Conservation (phyloP, 2,797 vertebrate species). For the Phalloptychus januarius region DNA sequence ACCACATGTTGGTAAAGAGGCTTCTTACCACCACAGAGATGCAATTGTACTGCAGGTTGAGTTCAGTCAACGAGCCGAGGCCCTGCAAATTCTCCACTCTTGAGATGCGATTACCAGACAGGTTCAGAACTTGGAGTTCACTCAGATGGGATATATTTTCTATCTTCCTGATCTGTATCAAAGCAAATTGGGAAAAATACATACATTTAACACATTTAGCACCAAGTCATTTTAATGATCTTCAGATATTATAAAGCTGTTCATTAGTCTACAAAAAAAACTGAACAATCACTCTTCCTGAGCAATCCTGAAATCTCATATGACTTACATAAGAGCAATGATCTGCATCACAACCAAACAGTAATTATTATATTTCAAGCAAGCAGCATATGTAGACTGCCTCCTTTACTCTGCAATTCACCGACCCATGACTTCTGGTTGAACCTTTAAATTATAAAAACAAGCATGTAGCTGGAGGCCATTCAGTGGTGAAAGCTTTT, state of each 20-base stretch:
- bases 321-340: not conserved
- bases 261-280: not conserved
- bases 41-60: conserved; percentile 89
- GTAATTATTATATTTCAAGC: not conserved
- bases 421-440: conserved; percentile 14
- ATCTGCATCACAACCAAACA: not conserved
- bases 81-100: conserved; percentile 89
- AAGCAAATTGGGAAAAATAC: conserved; percentile 33
- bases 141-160: conserved; percentile 88
- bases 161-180: conserved; percentile 88
- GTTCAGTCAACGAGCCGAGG: conserved; percentile 87
- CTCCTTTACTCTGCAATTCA: too few relatives aligned
- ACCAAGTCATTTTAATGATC: not conserved
- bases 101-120: conserved; percentile 89
- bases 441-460: conserved; percentile 37
- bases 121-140: conserved; percentile 90
- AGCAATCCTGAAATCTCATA: not conserved
- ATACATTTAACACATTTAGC: not conserved
- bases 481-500: conserved; percentile 38
- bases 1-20: conserved; percentile 15
- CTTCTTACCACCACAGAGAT: conserved; percentile 89
- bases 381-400: too few relatives aligned
- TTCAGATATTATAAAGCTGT: not conserved
- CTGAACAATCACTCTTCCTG: not conserved
- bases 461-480: conserved; percentile 32